These are phyloP conservation scores for Meloidogyne exigua DNA, from an alignment of 1,140 invertebrate species.

Conservation along the genomic window DNA sequence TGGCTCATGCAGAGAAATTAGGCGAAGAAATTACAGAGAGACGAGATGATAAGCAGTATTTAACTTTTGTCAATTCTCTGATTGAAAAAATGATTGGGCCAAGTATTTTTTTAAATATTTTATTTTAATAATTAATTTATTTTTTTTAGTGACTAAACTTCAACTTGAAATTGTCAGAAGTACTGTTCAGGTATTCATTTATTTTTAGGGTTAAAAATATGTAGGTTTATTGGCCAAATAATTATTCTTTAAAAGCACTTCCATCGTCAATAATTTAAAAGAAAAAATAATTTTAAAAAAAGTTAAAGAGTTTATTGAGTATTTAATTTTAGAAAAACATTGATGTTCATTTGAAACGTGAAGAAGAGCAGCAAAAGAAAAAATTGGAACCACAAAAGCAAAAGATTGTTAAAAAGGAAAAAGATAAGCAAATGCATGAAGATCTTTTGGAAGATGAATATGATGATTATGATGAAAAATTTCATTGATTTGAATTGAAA, in stretches of 20 bases:
- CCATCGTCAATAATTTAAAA: too few species aligned
- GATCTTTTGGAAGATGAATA: conserved; percentile 40
- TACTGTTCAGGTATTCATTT: conserved; percentile 14
- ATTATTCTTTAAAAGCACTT: too few species aligned
- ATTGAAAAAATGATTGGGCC: conserved; percentile 32
- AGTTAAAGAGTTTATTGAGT: too few species aligned
- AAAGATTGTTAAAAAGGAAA: conserved; percentile 34
- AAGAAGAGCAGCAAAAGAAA: conserved; percentile 28
- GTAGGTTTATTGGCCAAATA: too few species aligned
- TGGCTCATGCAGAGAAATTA: conserved; percentile 35
- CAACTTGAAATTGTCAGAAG: conserved; percentile 34
- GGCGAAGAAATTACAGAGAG: conserved; percentile 20
- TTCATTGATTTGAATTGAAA: conserved; percentile 8
- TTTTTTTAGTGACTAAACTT: conserved; percentile 40
- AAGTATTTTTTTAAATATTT: conserved; percentile 23
- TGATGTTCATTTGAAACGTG: conserved; percentile 21
- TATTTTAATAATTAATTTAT: conserved; percentile 26
- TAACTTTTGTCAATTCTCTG: conserved; percentile 24
- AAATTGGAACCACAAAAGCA: conserved; percentile 13
- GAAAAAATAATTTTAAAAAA: too few species aligned
- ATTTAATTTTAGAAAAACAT: conserved; percentile 12
- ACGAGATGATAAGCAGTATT: conserved; percentile 20
- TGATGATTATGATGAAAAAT: conserved; percentile 25
- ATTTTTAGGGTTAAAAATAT: neutral
- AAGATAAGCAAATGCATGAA: conserved; percentile 37